Evolutionary conservation across 2,113 vertebrate species (phyloP).

Genomic region (Zonotrichia leucophrys): DNA sequence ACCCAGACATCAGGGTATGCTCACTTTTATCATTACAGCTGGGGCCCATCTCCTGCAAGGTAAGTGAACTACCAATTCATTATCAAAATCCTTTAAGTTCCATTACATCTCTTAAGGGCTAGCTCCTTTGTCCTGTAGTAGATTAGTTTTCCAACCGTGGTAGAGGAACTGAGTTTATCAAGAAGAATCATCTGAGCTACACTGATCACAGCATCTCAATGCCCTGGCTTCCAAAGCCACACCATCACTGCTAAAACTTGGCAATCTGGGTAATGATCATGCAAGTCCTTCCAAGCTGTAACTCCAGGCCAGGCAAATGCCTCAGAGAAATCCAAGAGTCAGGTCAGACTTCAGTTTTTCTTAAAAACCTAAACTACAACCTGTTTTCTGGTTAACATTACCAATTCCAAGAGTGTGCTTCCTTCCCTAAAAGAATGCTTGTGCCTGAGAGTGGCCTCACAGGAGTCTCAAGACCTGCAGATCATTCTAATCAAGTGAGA

Average conservation of each 20-base stretch:
- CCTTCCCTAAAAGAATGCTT: neutral
- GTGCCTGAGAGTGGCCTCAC: neutral
- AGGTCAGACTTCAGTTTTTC: conserved; percentile 12
- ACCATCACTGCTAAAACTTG: neutral
- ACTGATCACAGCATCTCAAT: neutral
- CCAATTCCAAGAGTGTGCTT: neutral
- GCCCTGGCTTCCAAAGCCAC: neutral
- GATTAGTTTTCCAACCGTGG: neutral
- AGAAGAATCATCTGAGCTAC: neutral
- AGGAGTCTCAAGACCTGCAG: conserved; percentile 14
- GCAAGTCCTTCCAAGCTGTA: neutral
- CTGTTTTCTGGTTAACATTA: neutral
- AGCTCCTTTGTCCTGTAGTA: neutral
- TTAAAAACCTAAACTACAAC: neutral
- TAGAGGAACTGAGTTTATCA: neutral
- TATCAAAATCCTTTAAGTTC: neutral
- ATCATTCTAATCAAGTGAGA: conserved; percentile 5
- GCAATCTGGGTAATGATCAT: neutral
- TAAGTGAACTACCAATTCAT: neutral
- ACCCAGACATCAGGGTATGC: neutral
- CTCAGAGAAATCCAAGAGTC: neutral
- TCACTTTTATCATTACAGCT: neutral
- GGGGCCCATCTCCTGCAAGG: neutral
- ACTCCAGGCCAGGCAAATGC: neutral
- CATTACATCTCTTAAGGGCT: neutral